Conservation (phyloP, 1,140 invertebrate genomes). For the Zaprionus capensis region DNA sequence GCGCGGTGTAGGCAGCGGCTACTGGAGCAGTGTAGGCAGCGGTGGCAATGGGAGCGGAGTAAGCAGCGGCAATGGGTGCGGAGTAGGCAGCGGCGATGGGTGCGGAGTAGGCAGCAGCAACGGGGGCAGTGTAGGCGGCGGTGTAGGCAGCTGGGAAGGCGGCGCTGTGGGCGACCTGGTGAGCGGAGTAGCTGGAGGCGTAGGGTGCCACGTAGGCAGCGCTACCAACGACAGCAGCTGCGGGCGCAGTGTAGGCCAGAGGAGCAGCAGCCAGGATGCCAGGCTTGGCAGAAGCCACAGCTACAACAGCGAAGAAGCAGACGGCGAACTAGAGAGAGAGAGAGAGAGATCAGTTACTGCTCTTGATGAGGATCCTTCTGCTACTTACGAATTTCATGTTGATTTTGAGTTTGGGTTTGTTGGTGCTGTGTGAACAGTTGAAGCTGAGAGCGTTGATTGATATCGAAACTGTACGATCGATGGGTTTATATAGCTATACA, state of each 20-base stretch:
- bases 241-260: slow-evolving; percentile 83
- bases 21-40: slow-evolving; percentile 57
- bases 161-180: slow-evolving; percentile 59
- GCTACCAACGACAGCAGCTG: slow-evolving; percentile 64
- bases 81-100: slow-evolving; percentile 61
- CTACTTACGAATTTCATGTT: slow-evolving; percentile 82
- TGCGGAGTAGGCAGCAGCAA: slow-evolving; percentile 33
- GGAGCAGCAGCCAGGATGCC: slow-evolving; percentile 71
- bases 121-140: slow-evolving; percentile 1
- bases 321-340: slow-evolving; percentile 58
- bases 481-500: slow-evolving; percentile 47
- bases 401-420: slow-evolving; percentile 49
- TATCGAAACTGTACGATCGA: slow-evolving; percentile 22
- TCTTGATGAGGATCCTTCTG: background rate
- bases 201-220: slow-evolving; percentile 85
- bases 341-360: background rate
- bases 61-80: slow-evolving; percentile 68
- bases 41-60: slow-evolving; percentile 46
- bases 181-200: slow-evolving; percentile 67
- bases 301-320: slow-evolving; percentile 76
- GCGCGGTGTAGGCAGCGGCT: slow-evolving; percentile 51
- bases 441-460: slow-evolving; percentile 71
- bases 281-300: slow-evolving; percentile 70
- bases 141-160: slow-evolving; percentile 71
- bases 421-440: slow-evolving; percentile 51